Percentiles rank a stretch among this genome's conserved stretches.
These are phyloP conservation scores for Engystomops pustulosus DNA, from an alignment of 2,113 vertebrate species.

Conservation along the genomic window DNA sequence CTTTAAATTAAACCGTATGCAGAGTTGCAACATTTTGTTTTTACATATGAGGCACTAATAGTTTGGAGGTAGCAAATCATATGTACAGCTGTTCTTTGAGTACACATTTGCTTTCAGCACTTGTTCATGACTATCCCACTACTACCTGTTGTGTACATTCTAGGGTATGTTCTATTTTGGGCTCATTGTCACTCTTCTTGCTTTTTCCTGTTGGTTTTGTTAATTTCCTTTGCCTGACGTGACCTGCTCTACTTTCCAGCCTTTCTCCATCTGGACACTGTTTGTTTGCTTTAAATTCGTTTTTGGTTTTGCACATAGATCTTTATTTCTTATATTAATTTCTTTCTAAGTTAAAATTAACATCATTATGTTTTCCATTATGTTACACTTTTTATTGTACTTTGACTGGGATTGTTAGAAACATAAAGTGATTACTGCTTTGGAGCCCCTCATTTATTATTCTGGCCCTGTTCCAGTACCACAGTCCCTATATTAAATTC, in stretches of 20 bases:
- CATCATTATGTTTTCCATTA: neutral
- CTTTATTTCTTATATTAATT: neutral
- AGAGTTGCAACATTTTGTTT: too few species aligned
- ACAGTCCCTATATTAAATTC: conserved; percentile 30
- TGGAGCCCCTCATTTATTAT: neutral
- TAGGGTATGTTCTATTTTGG: neutral
- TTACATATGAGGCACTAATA: too few species aligned
- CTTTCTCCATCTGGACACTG: neutral
- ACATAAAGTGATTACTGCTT: neutral
- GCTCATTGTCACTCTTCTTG: conserved; percentile 9
- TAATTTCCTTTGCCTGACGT: conserved; percentile 18
- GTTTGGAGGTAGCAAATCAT: too few species aligned
- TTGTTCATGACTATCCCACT: neutral
- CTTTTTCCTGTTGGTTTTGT: conserved; percentile 1
- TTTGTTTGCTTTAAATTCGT: neutral
- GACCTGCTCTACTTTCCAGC: neutral
- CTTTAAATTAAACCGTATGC: too few species aligned
- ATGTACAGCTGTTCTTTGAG: too few species aligned
- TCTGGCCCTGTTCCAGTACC: neutral
- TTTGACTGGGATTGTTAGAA: neutral
- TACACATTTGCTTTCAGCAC: neutral
- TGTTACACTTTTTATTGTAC: neutral
- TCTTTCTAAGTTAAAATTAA: neutral
- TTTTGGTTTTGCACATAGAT: neutral
- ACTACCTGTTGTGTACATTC: neutral